A percentile compares a stretch with the other conserved stretches of the same genome.
These are phyloP conservation scores for Teleogryllus oceanicus DNA, from an alignment of 2,888 invertebrate genomes.

Conservation along the genomic window DNA sequence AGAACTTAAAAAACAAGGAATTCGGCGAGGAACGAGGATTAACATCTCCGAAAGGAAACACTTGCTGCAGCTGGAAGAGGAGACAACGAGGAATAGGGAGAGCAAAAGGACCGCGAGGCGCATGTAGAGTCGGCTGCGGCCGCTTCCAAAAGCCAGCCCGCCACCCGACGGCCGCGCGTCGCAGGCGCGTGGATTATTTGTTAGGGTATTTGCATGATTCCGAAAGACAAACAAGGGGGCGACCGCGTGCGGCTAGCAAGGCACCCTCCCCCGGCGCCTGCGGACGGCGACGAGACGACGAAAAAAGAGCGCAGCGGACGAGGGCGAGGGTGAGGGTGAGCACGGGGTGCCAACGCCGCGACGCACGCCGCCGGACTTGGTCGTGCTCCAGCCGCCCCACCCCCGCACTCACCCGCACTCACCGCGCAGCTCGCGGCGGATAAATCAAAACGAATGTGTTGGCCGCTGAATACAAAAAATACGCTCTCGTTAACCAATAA, in stretches of 20 bases:
- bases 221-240: slow-evolving; percentile 3
- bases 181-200: slow-evolving; percentile 5
- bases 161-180: not conserved
- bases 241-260: not conserved
- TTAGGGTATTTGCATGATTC: slow-evolving; percentile 9
- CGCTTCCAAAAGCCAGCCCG: not conserved
- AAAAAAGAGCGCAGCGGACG: not conserved
- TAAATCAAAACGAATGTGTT: slow-evolving; percentile 10
- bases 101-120: not conserved
- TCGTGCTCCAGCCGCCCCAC: not conserved
- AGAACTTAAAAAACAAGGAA: no score
- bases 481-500: slow-evolving; percentile 2
- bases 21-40: no score
- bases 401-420: not conserved
- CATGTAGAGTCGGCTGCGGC: not conserved
- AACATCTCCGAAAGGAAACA: not conserved
- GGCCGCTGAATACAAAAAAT: not conserved
- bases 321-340: not conserved
- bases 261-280: not conserved
- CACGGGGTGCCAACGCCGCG: not conserved
- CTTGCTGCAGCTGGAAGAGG: not conserved
- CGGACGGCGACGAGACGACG: no score
- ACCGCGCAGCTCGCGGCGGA: not conserved
- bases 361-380: not conserved
- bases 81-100: not conserved